A percentile compares a stretch with the other conserved stretches of the same genome.
phyloP scores from a whole-genome alignment of 2,888 invertebrate genomes.

The Lottia scabra region DNA sequence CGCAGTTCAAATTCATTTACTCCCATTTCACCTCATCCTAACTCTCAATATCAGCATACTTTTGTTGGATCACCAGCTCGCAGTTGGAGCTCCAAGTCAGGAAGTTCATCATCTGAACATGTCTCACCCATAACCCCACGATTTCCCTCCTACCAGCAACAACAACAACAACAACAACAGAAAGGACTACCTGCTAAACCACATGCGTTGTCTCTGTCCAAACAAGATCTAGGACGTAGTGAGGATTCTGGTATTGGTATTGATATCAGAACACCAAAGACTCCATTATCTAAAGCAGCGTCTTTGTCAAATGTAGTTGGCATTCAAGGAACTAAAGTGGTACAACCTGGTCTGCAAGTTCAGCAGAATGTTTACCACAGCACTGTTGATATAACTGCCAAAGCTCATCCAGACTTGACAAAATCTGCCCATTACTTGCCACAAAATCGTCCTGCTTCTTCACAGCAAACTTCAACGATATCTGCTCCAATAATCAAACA shows the following conservation, averaged over 20 bases:
- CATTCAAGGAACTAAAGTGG: background rate
- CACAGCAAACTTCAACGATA: background rate
- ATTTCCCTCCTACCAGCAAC: constrained; percentile 36
- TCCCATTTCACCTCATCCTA: constrained; percentile 77
- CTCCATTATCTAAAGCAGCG: constrained; percentile 21
- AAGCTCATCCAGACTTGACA: background rate
- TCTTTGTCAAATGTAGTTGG: background rate
- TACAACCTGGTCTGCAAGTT: background rate
- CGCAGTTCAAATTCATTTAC: constrained; percentile 83
- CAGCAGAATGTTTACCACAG: background rate
- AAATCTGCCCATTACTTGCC: background rate
- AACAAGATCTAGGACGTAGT: constrained; percentile 50
- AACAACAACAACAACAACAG: constrained; percentile 21
- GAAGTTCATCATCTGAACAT: constrained; percentile 61
- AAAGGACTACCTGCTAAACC: constrained; percentile 32
- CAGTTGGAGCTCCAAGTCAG: constrained; percentile 61
- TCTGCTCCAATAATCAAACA: background rate
- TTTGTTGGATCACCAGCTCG: constrained; percentile 57
- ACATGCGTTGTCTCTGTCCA: constrained; percentile 36
- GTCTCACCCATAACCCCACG: constrained; percentile 60
- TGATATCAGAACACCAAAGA: constrained; percentile 51
- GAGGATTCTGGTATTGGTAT: constrained; percentile 63
- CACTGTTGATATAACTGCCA: background rate
- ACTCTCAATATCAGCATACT: constrained; percentile 49
- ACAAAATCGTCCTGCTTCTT: background rate